A percentile compares a stretch with the other conserved stretches of the same genome.
Conservation (phyloP, 2,113 vertebrate genomes). For the Corynorhinus townsendii region DNA sequence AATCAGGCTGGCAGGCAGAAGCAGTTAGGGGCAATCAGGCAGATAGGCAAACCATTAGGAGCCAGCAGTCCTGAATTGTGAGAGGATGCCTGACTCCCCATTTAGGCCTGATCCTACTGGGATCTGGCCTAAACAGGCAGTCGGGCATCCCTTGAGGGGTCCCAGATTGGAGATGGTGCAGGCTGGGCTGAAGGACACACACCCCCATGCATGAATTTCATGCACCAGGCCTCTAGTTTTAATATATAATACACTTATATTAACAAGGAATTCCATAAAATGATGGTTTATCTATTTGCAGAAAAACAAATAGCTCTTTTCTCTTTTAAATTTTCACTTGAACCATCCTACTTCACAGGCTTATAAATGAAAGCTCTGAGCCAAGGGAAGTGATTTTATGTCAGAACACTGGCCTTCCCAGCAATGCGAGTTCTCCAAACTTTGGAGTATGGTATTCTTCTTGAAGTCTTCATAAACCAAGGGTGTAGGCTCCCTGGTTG, state of each 20-base stretch:
- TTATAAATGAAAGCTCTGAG: background rate
- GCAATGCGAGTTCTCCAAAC: background rate
- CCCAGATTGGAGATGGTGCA: no score
- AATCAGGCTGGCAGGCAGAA: no score
- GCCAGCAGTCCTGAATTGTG: no score
- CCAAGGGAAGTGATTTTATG: background rate
- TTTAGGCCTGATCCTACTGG: no score
- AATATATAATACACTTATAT: background rate
- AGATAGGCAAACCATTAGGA: no score
- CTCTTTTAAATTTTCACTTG: background rate
- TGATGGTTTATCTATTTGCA: background rate
- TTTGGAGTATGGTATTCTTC: background rate
- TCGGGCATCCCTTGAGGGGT: no score
- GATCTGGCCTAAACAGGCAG: no score
- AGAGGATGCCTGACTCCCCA: no score
- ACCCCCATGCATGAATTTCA: no score
- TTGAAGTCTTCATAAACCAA: background rate
- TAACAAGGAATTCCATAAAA: background rate
- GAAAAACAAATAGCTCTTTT: background rate
- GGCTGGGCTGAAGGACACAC: no score
- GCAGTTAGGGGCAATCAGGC: no score
- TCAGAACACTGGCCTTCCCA: background rate
- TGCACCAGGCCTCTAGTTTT: background rate
- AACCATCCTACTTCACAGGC: background rate
- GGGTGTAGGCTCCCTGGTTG: background rate